A percentile compares a stretch with the other conserved stretches of the same genome.
Conservation (phyloP, 2,888 invertebrate genomes). For the Orthonychiurus folsomi region DNA sequence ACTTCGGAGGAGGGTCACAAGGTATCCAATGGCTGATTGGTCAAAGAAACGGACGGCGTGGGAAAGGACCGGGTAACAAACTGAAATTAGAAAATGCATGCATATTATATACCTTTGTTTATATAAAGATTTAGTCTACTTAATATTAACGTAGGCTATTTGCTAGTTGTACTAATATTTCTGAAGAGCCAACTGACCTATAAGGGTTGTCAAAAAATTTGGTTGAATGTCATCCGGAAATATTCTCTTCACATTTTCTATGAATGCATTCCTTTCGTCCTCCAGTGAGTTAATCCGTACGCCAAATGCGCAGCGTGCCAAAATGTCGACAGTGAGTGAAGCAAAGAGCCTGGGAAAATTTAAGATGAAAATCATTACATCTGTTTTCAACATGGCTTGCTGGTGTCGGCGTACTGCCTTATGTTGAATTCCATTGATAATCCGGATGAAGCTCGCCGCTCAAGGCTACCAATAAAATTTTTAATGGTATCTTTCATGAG, state of each 20-base stretch:
- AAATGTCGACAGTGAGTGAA: neutral
- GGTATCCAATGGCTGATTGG: neutral
- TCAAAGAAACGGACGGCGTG: neutral
- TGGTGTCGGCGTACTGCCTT: neutral
- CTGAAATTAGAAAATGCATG: neutral
- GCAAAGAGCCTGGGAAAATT: neutral
- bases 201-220: neutral
- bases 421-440: neutral
- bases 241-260: neutral
- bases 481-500: neutral
- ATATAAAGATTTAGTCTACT: neutral
- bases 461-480: neutral
- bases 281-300: neutral
- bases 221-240: neutral
- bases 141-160: neutral
- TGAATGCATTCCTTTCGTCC: neutral
- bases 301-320: neutral
- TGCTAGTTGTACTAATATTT: neutral
- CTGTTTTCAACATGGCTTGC: neutral
- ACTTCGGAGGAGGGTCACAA: neutral
- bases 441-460: neutral
- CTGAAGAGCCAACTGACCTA: neutral
- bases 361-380: neutral
- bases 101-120: no score
- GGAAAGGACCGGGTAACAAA: neutral